Percentiles rank a stretch among this genome's conserved stretches.
Conservation (phyloP, 2,888 invertebrate species). For the Meganola albula region DNA sequence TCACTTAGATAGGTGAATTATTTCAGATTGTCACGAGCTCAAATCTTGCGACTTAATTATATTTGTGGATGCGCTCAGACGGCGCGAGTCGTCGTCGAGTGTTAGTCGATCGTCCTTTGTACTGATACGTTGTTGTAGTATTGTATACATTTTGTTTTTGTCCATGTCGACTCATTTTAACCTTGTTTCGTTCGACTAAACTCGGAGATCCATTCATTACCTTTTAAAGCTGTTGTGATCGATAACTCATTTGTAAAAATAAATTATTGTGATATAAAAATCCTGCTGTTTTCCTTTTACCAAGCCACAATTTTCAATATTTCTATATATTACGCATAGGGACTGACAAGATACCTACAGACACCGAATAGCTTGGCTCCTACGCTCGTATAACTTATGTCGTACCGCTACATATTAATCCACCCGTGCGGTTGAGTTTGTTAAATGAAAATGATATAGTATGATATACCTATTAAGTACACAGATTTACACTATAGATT, state of each 20-base stretch:
- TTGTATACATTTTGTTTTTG: conserved; percentile 38
- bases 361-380: no score
- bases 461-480: no score
- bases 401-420: no score
- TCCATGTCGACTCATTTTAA: conserved; percentile 49
- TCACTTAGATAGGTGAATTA: conserved; percentile 63
- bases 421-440: no score
- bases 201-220: conserved; percentile 44
- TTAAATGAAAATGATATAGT: no score
- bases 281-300: conserved; percentile 28
- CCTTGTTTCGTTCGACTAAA: conserved; percentile 51
- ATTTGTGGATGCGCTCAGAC: conserved; percentile 34
- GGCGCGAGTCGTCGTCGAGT: conserved; percentile 27
- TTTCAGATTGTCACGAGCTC: conserved; percentile 55
- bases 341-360: no score
- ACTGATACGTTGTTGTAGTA: conserved; percentile 32
- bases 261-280: conserved; percentile 77
- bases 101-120: conserved; percentile 25
- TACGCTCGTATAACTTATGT: no score
- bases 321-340: no score
- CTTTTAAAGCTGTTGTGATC: conserved; percentile 71
- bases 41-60: conserved; percentile 54
- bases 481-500: no score
- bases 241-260: conserved; percentile 76
- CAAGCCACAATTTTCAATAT: not conserved